These are phyloP conservation scores for Spodoptera litura DNA, from an alignment of 1,140 invertebrate genomes.

Conservation along the genomic window DNA sequence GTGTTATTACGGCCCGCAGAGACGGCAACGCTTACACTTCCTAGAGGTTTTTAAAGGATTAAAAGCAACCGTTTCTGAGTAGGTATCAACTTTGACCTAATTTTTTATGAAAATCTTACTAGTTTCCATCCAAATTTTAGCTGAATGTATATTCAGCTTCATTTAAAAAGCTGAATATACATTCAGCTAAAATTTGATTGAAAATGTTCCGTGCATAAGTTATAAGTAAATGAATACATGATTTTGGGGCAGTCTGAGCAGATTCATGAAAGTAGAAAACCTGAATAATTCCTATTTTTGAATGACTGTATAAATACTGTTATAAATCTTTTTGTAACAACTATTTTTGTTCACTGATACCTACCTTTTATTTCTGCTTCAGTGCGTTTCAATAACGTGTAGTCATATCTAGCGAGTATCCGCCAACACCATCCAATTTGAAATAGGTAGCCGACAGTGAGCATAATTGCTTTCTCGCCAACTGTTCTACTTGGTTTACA, in stretches of 20 bases:
- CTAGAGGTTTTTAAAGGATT: slow-evolving; percentile 58
- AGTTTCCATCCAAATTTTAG: slow-evolving; percentile 12
- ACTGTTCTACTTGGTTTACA: slow-evolving; percentile 37
- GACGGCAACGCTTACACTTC: slow-evolving; percentile 53
- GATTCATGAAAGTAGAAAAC: too few relatives aligned
- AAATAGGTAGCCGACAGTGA: slow-evolving; percentile 33
- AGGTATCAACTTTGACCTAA: slow-evolving; percentile 49
- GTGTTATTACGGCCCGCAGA: slow-evolving; percentile 61
- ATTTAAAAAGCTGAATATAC: not conserved
- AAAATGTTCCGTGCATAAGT: not conserved
- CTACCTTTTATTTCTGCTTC: not conserved
- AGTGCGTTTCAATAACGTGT: slow-evolving; percentile 26
- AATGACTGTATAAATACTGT: not conserved
- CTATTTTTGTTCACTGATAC: slow-evolving; percentile 11
- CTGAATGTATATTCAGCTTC: not conserved
- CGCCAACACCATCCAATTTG: slow-evolving; percentile 31
- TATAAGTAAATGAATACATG: not conserved
- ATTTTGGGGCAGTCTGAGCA: not conserved
- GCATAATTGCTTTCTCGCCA: slow-evolving; percentile 38
- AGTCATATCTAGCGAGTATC: slow-evolving; percentile 20
- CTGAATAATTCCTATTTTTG: too few relatives aligned
- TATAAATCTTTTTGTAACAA: slow-evolving; percentile 2
- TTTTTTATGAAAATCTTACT: slow-evolving; percentile 44
- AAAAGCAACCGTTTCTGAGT: slow-evolving; percentile 52
- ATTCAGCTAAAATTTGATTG: slow-evolving; percentile 1